Base-by-base conservation (phyloP, 2,888 invertebrate species). In the Hirtodrosophila alboralis region DNA sequence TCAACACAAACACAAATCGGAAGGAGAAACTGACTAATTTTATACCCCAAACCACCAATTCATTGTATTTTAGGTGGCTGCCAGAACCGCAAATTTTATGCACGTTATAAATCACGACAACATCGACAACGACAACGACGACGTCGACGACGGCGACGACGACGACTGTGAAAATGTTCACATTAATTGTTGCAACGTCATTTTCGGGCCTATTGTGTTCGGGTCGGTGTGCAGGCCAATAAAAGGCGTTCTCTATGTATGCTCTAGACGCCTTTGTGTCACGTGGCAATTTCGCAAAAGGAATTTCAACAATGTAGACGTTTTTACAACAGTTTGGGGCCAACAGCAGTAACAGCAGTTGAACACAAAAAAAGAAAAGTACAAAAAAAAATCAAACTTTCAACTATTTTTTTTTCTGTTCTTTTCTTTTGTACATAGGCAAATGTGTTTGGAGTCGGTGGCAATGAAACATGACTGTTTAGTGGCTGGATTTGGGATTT, bases 291-390 rank as follows among this genome's bases (percentile, higher is more conserved):
- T 75, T 85, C 65, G 70, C 68, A 84, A 75, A 74, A 89, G 87
- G 89, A 87, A 88, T 88, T 87, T 57, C 72, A 89, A 84, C 84
- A 77, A 88, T 88, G 88, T 73, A 88, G 88, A 88, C 88, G 74
- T 81, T 81, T 87, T 87, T 69, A 65, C 69, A 78, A 87, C 83
- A 81, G 68, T 70, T 74, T 23, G 54, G 52, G 43, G 33, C 41
- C 23, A 30, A 9, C 21, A 37, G 16, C 16, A 37, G 28, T 31
- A 21, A 4, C 28, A 62, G 44, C 40, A 56, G 27, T 41, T 40
- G 44, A 37, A 51, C 26, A 51, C 33, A 27, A 51, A 59, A 60
- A 59, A 38, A 51, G 27, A 47, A 28, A 27, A 38, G 28, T 41
- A 59, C 60, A 56, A 53, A 14, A 13, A 81, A n/a, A n/a, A n/a